Evolutionary conservation across 2,888 invertebrate species (phyloP), one percentile per base, ranked within the genome.

Genomic region (Leptopilina myrica): DNA sequence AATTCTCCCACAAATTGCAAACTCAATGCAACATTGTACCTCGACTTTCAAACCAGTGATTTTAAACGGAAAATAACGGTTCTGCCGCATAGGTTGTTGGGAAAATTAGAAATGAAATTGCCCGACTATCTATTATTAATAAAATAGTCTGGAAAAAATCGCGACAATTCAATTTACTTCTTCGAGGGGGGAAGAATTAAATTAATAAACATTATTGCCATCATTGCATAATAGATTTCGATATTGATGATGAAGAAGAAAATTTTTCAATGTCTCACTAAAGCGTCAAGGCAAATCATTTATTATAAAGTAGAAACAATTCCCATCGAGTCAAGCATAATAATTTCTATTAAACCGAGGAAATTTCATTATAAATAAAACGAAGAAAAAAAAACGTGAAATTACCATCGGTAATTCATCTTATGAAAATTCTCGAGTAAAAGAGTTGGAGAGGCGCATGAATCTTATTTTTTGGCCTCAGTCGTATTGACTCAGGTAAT

Each of bases 51-150:
- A 62, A 15, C 62, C 62, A 62, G 69, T 73, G 49, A 40, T 53
- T 73, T 14, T 12, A 73, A 49, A 69, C 69, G 49, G 49, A 69
- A 56, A 26, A 73, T 73, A 73, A 73, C 73, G 73, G 73, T 73
- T 12, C 8, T 56, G 33, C 20, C 20, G 20, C 20, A 12, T 49
- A 11, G 33, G 8, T 14, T 40, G 7, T 43, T 4, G 11, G 62
- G 69, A 26, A 53, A 69, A 69, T 53, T 69, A 73, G 33, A 73
- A 33, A 33, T 14, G n/a, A 69, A 49, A 56, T 56, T 56, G n/a
- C 53, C 20, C 14, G 3, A 7, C 53, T 73, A n/a, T 33, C 73
- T 69, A 53, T 69, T 53, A 11, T 69, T 53, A 69, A 49, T 12
- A 20, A 20, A 20, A 15, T 62, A 14, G 46, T 67, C 11, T 9